phyloP scores from a whole-genome alignment of 2,113 vertebrate genomes.

The Polyodon spathula region DNA sequence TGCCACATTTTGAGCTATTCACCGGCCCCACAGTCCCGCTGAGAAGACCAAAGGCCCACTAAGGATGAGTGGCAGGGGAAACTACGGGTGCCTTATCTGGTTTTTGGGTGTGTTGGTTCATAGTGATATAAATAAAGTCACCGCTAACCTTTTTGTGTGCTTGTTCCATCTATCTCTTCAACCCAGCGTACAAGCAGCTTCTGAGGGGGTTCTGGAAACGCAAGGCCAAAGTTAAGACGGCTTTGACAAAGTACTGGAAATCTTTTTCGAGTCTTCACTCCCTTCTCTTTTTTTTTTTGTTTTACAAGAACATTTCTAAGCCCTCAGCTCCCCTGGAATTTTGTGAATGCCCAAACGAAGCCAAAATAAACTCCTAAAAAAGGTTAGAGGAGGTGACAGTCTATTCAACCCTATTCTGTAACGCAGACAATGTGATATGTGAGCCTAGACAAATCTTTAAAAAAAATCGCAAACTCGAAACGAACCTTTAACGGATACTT shows the following conservation, averaged over 20 bases:
- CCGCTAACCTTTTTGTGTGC: too few species aligned
- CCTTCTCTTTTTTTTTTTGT: slow-evolving; percentile 52
- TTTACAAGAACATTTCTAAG: slow-evolving; percentile 61
- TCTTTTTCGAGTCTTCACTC: slow-evolving; percentile 36
- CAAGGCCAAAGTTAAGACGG: slow-evolving; percentile 31
- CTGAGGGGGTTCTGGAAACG: slow-evolving; percentile 30
- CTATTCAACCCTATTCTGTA: slow-evolving; percentile 24
- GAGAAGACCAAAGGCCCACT: slow-evolving; percentile 62
- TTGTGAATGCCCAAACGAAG: slow-evolving; percentile 65
- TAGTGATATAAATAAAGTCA: too few species aligned
- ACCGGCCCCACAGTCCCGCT: slow-evolving; percentile 65
- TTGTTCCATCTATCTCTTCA: too few species aligned
- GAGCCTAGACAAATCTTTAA: too few species aligned
- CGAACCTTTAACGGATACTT: too few species aligned
- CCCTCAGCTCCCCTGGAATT: slow-evolving; percentile 67
- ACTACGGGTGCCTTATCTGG: too few species aligned
- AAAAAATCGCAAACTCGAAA: too few species aligned
- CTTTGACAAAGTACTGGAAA: slow-evolving; percentile 48
- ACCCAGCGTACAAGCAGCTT: slow-evolving; percentile 6
- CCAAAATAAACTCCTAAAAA: slow-evolving; percentile 74
- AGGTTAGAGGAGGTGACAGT: slow-evolving; percentile 63
- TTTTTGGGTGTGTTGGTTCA: too few species aligned
- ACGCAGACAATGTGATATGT: too few species aligned
- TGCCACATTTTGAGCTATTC: slow-evolving; percentile 69
- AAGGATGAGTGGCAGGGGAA: slow-evolving; percentile 34